Percentiles rank a stretch among this genome's conserved stretches.
Conservation (phyloP, 2,797 vertebrate species). For the Cynodonichthys magdalenae region DNA sequence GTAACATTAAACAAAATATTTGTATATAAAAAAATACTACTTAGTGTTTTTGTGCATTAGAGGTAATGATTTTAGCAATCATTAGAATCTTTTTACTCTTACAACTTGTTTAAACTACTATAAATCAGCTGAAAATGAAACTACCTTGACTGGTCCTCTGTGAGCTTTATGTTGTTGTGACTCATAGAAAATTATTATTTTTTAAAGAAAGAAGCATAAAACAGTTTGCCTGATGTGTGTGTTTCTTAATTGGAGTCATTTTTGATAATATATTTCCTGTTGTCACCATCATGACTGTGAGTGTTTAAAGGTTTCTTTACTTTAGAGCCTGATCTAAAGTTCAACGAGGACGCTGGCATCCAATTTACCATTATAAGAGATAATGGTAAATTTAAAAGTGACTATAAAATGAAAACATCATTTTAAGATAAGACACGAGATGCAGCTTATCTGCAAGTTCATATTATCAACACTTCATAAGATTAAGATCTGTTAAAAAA, state of each 20-base stretch:
- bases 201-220: constrained; percentile 42
- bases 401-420: not conserved
- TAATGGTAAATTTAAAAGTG: not conserved
- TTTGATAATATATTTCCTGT: constrained; percentile 16
- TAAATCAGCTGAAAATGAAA: constrained; percentile 11
- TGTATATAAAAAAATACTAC: constrained; percentile 14
- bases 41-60: constrained; percentile 31
- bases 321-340: not conserved
- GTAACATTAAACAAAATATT: constrained; percentile 29
- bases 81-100: constrained; percentile 39
- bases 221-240: constrained; percentile 36
- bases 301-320: constrained; percentile 10
- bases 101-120: constrained; percentile 45
- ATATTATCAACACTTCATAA: constrained; percentile 1
- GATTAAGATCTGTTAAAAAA: not conserved
- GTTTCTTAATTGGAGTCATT: constrained; percentile 34
- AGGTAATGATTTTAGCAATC: constrained; percentile 47
- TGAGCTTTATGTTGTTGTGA: constrained; percentile 17
- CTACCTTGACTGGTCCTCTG: constrained; percentile 9
- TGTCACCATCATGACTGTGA: constrained; percentile 25
- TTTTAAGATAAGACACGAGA: not conserved
- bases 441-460: not conserved
- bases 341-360: not conserved
- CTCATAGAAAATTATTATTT: constrained; percentile 48
- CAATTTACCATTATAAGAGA: not conserved